phyloP scores from a whole-genome alignment of 23 tunicate species.

The Phallusia fumigata region DNA sequence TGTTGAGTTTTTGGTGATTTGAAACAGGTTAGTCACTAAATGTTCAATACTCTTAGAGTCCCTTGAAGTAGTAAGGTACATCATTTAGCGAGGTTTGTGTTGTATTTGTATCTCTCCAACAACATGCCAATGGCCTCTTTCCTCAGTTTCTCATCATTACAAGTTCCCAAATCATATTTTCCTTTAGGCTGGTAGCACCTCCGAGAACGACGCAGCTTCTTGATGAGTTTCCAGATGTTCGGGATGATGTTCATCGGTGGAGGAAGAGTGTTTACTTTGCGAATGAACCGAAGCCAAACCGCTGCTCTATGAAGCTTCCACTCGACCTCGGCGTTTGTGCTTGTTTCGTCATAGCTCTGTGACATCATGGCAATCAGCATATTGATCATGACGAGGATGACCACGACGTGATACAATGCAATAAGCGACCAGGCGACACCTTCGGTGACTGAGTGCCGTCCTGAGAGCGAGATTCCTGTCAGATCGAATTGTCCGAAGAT shows the following conservation, averaged over 20 bases:
- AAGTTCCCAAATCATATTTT: not conserved
- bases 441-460: constrained; percentile 33
- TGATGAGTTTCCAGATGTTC: constrained; percentile 30
- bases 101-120: not conserved
- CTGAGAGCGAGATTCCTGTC: constrained; percentile 15
- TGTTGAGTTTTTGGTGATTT: too few species aligned
- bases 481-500: constrained; percentile 65
- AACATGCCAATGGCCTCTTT: not conserved
- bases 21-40: too few species aligned
- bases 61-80: too few species aligned
- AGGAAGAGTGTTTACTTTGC: constrained; percentile 61
- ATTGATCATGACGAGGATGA: constrained; percentile 75
- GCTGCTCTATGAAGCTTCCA: constrained; percentile 88
- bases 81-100: not conserved
- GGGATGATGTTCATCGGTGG: constrained; percentile 93
- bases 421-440: constrained; percentile 21
- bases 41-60: too few species aligned
- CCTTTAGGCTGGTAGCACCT: not conserved
- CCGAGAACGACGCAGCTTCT: not conserved
- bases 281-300: constrained; percentile 82
- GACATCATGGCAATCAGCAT: constrained; percentile 97
- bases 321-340: constrained; percentile 52
- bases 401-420: constrained; percentile 68
- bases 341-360: constrained; percentile 66
- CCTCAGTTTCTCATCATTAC: not conserved